Evolutionary conservation across 1,140 invertebrate genomes (phyloP).

Genomic region (Drosophila sp.): DNA sequence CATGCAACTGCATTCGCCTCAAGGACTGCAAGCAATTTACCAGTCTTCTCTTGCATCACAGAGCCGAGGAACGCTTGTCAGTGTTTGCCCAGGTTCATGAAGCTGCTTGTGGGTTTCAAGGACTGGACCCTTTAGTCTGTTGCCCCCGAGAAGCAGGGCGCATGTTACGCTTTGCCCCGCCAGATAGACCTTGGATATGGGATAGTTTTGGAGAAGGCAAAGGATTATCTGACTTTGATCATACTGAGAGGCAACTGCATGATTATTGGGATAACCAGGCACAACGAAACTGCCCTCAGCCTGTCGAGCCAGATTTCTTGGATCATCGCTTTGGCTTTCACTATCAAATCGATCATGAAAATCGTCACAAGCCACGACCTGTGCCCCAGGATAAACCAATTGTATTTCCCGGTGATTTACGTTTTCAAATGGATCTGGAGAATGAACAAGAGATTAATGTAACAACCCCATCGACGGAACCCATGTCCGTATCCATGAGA

Average conservation of each 20-base stretch:
- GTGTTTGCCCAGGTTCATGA: slow-evolving; percentile 54
- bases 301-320: slow-evolving; percentile 47
- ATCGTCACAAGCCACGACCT: slow-evolving; percentile 22
- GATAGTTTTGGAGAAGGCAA: slow-evolving; percentile 10
- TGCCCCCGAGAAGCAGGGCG: slow-evolving; percentile 47
- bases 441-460: background rate
- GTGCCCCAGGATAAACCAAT: slow-evolving; percentile 55
- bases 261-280: slow-evolving; percentile 57
- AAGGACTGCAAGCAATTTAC: slow-evolving; percentile 53
- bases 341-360: slow-evolving; percentile 52
- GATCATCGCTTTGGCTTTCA: slow-evolving; percentile 42
- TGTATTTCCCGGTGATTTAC: slow-evolving; percentile 67
- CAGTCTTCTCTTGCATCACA: slow-evolving; percentile 53
- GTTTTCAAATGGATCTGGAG: slow-evolving; percentile 35
- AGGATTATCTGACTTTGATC: slow-evolving; percentile 7
- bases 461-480: background rate
- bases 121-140: slow-evolving; percentile 62
- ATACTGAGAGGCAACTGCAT: slow-evolving; percentile 38
- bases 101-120: slow-evolving; percentile 64
- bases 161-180: slow-evolving; percentile 48
- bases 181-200: slow-evolving; percentile 58
- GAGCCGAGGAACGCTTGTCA: slow-evolving; percentile 46
- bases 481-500: background rate
- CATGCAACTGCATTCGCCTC: slow-evolving; percentile 63
- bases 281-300: slow-evolving; percentile 60